Evolutionary conservation across 2,888 invertebrate species (phyloP).

Genomic region (Andrena bucephala): DNA sequence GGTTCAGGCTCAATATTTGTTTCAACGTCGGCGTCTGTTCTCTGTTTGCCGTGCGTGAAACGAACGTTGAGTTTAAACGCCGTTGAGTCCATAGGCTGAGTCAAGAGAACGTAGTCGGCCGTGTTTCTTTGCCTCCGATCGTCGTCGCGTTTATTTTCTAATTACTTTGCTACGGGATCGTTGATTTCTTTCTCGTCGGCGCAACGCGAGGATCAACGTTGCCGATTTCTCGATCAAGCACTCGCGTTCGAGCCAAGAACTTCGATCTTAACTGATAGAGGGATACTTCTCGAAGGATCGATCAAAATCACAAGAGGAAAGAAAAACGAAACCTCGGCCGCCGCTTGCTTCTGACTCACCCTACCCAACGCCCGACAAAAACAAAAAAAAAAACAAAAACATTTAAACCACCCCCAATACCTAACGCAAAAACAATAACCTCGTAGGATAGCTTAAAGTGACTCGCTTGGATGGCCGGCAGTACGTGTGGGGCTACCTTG

Average conservation of each 20-base stretch:
- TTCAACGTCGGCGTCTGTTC: not conserved
- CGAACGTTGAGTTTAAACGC: conserved; percentile 20
- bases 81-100: conserved; percentile 34
- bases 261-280: not conserved
- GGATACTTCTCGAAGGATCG: not conserved
- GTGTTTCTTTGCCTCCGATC: conserved; percentile 11
- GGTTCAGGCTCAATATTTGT: conserved; percentile 44
- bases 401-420: conserved; percentile 25
- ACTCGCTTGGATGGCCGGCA: conserved; percentile 74
- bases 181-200: conserved; percentile 1
- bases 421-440: conserved; percentile 65
- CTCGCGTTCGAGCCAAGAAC: not conserved
- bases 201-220: not conserved
- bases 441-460: conserved; percentile 83
- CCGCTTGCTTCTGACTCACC: conserved; percentile 66
- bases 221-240: conserved; percentile 11
- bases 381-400: conserved; percentile 9
- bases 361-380: conserved; percentile 21
- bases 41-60: not conserved
- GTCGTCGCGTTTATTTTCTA: not conserved
- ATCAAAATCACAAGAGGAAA: not conserved
- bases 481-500: conserved; percentile 75
- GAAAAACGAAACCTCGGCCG: conserved; percentile 12
- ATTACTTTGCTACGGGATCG: not conserved
- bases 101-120: conserved; percentile 48